These are phyloP conservation scores for Agonopterix subpropinquella DNA, from an alignment of 2,888 invertebrate species.

Conservation along the genomic window DNA sequence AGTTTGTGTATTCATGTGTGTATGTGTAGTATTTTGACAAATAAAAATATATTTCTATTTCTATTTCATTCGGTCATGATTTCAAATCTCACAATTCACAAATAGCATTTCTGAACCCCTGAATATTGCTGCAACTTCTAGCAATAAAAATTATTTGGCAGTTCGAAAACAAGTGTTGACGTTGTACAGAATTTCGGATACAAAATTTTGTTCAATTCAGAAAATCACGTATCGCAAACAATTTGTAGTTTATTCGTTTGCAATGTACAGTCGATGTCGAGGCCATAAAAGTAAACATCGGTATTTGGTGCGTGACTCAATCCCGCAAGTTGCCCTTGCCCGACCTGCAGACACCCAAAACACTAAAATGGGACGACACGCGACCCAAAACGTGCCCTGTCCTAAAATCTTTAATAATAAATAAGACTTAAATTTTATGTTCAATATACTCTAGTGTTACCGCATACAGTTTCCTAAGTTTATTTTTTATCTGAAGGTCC, in stretches of 20 bases:
- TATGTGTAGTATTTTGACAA: too few species aligned
- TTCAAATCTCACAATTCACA: too few species aligned
- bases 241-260: conserved; percentile 14
- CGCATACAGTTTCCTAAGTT: neutral
- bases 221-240: conserved; percentile 25
- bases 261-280: conserved; percentile 34
- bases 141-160: too few species aligned
- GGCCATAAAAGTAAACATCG: conserved; percentile 37
- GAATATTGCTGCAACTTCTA: too few species aligned
- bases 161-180: too few species aligned
- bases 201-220: neutral
- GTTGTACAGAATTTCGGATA: too few species aligned
- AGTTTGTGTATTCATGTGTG: too few species aligned
- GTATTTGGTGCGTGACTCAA: conserved; percentile 43
- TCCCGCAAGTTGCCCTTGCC: conserved; percentile 18
- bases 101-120: too few species aligned
- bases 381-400: conserved; percentile 27
- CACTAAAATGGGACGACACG: conserved; percentile 20
- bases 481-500: neutral
- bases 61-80: too few species aligned
- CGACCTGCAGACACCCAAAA: conserved; percentile 16
- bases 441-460: neutral
- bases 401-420: conserved; percentile 23
- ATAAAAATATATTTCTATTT: too few species aligned
- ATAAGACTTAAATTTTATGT: conserved; percentile 12